Conservation (phyloP, 2,888 invertebrate genomes). For the Noctua fimbriata region DNA sequence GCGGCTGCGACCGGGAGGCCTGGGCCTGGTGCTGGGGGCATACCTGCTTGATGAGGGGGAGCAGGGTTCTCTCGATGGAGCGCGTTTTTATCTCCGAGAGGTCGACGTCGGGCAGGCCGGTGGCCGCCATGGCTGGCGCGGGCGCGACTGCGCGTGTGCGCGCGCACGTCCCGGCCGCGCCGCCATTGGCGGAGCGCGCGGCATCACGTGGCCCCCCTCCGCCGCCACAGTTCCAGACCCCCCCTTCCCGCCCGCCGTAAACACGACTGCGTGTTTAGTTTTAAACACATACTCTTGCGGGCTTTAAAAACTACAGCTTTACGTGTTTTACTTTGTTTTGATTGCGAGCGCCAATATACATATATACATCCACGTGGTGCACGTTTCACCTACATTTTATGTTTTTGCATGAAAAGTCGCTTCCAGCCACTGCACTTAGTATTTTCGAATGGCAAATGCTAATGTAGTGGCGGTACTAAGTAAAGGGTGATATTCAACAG, state of each 20-base stretch:
- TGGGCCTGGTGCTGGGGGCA: slow-evolving; percentile 72
- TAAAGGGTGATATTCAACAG: neutral
- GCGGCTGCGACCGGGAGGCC: slow-evolving; percentile 40
- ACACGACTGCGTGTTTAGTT: slow-evolving; percentile 78
- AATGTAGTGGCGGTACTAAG: neutral
- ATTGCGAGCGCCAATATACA: slow-evolving; percentile 74
- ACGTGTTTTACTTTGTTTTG: slow-evolving; percentile 83
- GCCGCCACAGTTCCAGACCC: slow-evolving; percentile 64
- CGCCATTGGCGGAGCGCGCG: slow-evolving; percentile 76
- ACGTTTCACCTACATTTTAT: slow-evolving; percentile 60
- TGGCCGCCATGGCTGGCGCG: slow-evolving; percentile 91
- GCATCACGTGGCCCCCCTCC: slow-evolving; percentile 77
- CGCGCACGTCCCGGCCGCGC: slow-evolving; percentile 77
- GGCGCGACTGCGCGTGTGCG: slow-evolving; percentile 87
- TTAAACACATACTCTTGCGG: slow-evolving; percentile 79
- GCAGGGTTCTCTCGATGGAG: slow-evolving; percentile 98
- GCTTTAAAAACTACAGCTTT: slow-evolving; percentile 82
- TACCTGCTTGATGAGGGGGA: slow-evolving; percentile 98
- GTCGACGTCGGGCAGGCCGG: slow-evolving; percentile 90
- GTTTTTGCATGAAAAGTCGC: slow-evolving; percentile 45
- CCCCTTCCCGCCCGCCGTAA: slow-evolving; percentile 70
- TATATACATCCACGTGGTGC: slow-evolving; percentile 64
- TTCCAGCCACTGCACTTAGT: neutral
- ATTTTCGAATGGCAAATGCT: neutral
- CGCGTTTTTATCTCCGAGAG: slow-evolving; percentile 96